Percentiles rank a stretch among this genome's conserved stretches.
Conservation (phyloP, 2,113 vertebrate species). For the Aramus guarauna region DNA sequence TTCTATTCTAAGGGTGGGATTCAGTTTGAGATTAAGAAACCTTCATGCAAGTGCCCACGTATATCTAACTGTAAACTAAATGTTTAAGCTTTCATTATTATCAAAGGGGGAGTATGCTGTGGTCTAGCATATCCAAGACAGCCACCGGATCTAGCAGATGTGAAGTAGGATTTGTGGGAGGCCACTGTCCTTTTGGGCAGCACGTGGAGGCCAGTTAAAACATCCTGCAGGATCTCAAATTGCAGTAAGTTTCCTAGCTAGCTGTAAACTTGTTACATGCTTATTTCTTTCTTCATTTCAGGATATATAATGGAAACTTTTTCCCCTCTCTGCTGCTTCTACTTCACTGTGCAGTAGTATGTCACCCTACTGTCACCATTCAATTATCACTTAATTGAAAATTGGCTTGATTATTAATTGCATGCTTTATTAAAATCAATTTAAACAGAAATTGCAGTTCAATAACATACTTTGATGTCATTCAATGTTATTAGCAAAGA, state of each 20-base stretch:
- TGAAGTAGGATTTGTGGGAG: background rate
- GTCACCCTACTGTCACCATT: background rate
- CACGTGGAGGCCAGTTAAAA: background rate
- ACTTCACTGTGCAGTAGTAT: background rate
- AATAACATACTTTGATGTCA: background rate
- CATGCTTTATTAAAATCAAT: slow-evolving; percentile 25
- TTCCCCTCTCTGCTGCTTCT: background rate
- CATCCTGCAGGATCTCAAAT: background rate
- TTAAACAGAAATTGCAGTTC: slow-evolving; percentile 4
- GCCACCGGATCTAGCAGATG: background rate
- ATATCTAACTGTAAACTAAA: background rate
- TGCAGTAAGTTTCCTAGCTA: background rate
- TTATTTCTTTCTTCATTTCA: background rate
- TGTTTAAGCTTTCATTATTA: rapidly evolving
- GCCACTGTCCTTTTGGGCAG: background rate
- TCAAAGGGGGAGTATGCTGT: rapidly evolving
- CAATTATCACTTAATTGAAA: slow-evolving; percentile 43
- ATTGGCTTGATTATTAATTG: slow-evolving; percentile 30
- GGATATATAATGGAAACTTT: background rate
- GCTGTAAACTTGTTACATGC: background rate
- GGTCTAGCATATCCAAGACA: background rate
- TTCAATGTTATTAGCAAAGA: background rate
- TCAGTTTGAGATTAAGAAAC: background rate
- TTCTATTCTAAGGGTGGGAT: background rate
- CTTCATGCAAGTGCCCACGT: background rate